phyloP scores from a whole-genome alignment of 1,140 invertebrate genomes.

The Drosophila nasuta region DNA sequence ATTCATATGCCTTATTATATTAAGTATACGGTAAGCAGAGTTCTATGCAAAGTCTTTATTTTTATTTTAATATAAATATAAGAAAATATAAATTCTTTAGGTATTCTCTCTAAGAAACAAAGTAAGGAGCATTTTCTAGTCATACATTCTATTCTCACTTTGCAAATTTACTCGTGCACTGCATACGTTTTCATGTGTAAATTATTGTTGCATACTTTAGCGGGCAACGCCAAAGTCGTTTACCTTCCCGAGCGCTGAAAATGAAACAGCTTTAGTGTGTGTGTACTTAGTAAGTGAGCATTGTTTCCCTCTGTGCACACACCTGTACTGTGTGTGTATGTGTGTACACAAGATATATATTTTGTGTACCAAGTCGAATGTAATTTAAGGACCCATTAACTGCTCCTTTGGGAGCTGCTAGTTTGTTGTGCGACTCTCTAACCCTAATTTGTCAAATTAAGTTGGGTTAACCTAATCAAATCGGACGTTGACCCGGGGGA shows the following conservation, averaged over 20 bases:
- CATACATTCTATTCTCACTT: neutral
- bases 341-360: slow-evolving; percentile 5
- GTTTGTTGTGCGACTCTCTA: slow-evolving; percentile 16
- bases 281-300: slow-evolving; percentile 8
- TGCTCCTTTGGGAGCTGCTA: slow-evolving; percentile 24
- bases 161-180: slow-evolving; percentile 26
- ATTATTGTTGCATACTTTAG: slow-evolving; percentile 65
- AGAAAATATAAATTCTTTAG: neutral
- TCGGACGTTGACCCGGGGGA: slow-evolving; percentile 50
- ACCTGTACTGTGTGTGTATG: neutral
- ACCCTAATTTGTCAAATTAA: slow-evolving; percentile 53
- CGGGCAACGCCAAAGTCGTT: slow-evolving; percentile 51
- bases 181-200: slow-evolving; percentile 58
- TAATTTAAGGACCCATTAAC: slow-evolving; percentile 34
- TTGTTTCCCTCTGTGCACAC: slow-evolving; percentile 2
- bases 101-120: too few species aligned
- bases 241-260: slow-evolving; percentile 26
- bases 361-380: slow-evolving; percentile 18
- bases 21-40: too few species aligned
- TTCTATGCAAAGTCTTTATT: too few species aligned
- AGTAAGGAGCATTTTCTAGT: slow-evolving; percentile 13
- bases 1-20: too few species aligned
- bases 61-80: too few species aligned
- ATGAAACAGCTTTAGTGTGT: neutral
- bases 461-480: slow-evolving; percentile 44